These are phyloP conservation scores for Alitta virens DNA, from an alignment of 2,888 invertebrate species.

Conservation along the genomic window DNA sequence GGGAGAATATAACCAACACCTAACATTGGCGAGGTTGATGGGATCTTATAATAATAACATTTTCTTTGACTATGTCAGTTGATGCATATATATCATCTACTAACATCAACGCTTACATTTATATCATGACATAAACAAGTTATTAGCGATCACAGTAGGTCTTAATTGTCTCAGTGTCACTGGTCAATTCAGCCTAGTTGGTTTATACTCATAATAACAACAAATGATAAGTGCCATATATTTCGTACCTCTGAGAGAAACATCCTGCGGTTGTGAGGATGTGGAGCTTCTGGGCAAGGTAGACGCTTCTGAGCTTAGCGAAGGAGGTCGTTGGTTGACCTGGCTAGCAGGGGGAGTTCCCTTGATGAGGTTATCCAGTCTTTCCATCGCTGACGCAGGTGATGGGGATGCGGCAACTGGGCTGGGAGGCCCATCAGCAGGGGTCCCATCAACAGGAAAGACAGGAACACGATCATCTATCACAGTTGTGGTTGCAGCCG, in stretches of 20 bases:
- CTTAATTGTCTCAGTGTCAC: too few species aligned
- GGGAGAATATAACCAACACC: too few species aligned
- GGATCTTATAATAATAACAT: too few species aligned
- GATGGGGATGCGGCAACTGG: conserved; percentile 41
- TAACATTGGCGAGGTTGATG: too few species aligned
- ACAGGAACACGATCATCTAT: neutral
- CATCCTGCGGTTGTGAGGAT: neutral
- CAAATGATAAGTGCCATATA: too few species aligned
- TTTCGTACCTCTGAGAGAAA: neutral
- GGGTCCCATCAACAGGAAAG: neutral
- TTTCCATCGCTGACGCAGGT: conserved; percentile 60
- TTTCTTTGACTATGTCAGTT: too few species aligned
- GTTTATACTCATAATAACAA: too few species aligned
- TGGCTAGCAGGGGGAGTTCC: conserved; percentile 54
- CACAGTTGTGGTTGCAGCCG: neutral
- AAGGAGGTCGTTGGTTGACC: neutral
- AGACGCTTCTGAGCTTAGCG: conserved; percentile 1
- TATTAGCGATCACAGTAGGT: too few species aligned
- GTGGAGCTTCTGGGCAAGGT: neutral
- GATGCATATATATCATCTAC: too few species aligned
- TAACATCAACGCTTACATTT: too few species aligned
- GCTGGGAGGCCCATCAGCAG: neutral
- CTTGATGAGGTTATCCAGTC: conserved; percentile 74
- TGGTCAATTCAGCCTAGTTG: too few species aligned
- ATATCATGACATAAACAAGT: too few species aligned